phyloP scores from a whole-genome alignment of 2,888 invertebrate species.

The Zhuqinia jingwanae region DNA sequence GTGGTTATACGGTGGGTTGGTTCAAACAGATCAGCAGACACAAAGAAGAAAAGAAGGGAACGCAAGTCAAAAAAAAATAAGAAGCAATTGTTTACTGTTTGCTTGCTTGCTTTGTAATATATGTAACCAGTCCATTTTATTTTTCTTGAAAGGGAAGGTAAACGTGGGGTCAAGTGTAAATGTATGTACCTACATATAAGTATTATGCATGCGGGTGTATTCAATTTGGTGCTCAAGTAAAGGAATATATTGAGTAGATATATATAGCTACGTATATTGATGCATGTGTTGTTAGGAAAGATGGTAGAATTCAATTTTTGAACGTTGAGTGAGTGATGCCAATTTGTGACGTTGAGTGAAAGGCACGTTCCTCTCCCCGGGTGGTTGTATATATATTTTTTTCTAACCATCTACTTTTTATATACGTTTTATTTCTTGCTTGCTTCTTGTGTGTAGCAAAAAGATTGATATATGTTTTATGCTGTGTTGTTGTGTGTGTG shows the following conservation, averaged over 20 bases:
- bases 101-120: too few relatives aligned
- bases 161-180: slow-evolving; percentile 14
- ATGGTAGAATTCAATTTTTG: slow-evolving; percentile 70
- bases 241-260: neutral
- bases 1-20: neutral
- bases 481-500: too few relatives aligned
- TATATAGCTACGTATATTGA: neutral
- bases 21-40: too few relatives aligned
- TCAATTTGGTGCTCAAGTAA: too few relatives aligned
- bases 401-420: too few relatives aligned
- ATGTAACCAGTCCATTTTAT: slow-evolving; percentile 13
- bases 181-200: neutral
- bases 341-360: slow-evolving; percentile 73
- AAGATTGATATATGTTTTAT: too few relatives aligned
- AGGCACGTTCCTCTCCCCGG: slow-evolving; percentile 72
- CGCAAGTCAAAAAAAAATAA: slow-evolving; percentile 7
- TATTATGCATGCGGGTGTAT: neutral
- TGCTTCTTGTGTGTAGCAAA: too few relatives aligned
- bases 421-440: too few relatives aligned
- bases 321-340: slow-evolving; percentile 69
- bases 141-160: neutral
- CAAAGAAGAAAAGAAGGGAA: too few relatives aligned
- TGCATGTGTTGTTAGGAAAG: slow-evolving; percentile 55
- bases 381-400: slow-evolving; percentile 56
- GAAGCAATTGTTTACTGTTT: slow-evolving; percentile 37